Percentiles rank a stretch among this genome's conserved stretches.
Evolutionary conservation across 2,797 vertebrate species (phyloP).

Genomic region (Peromyscus attwateri): DNA sequence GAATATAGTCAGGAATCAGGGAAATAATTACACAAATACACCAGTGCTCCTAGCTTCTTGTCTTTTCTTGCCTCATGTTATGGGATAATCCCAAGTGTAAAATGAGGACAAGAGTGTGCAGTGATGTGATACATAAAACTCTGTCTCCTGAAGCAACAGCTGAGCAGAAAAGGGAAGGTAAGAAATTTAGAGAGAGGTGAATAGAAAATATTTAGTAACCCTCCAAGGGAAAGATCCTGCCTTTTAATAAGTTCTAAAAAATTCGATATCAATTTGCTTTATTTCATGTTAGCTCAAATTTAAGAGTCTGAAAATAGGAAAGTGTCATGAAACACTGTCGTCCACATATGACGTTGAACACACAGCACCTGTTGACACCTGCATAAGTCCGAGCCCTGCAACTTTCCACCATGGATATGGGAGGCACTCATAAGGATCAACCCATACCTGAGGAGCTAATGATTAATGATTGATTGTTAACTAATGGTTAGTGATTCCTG

Average conservation of each 20-base stretch:
- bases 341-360: background rate
- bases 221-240: background rate
- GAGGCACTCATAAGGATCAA: background rate
- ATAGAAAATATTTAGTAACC: background rate
- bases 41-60: background rate
- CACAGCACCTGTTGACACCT: background rate
- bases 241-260: background rate
- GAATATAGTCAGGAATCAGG: background rate
- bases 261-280: background rate
- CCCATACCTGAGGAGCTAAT: background rate
- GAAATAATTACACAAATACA: conserved; percentile 27
- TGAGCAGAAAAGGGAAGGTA: background rate
- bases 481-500: background rate
- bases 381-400: background rate
- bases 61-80: background rate
- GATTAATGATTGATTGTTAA: background rate
- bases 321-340: background rate
- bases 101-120: background rate
- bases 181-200: background rate
- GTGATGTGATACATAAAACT: background rate
- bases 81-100: background rate
- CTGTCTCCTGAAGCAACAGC: background rate
- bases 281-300: background rate
- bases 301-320: background rate
- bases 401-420: background rate